Conservation (phyloP, 2,888 invertebrate genomes). For the Latheticus oryzae region DNA sequence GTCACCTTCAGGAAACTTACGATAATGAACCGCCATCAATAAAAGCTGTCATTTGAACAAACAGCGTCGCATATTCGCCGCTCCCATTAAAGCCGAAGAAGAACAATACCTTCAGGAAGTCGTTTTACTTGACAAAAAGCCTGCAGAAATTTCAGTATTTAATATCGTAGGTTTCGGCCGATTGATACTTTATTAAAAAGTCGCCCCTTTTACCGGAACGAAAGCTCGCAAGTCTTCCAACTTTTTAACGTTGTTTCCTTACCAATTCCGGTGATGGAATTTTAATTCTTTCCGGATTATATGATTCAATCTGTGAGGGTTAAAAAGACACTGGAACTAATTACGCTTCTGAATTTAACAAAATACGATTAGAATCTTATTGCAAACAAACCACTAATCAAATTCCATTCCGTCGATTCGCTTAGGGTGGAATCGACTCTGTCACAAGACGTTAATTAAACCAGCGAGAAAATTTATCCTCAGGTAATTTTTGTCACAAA, state of each 20-base stretch:
- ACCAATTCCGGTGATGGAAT: slow-evolving; percentile 18
- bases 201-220: neutral
- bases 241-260: slow-evolving; percentile 13
- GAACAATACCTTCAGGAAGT: slow-evolving; percentile 42
- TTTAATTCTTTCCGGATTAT: slow-evolving; percentile 22
- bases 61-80: slow-evolving; percentile 47
- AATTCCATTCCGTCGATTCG: too few relatives aligned
- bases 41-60: slow-evolving; percentile 51
- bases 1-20: slow-evolving; percentile 51
- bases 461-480: slow-evolving; percentile 27
- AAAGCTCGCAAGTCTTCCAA: neutral
- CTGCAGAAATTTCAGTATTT: slow-evolving; percentile 19
- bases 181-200: slow-evolving; percentile 17
- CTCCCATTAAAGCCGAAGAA: slow-evolving; percentile 38
- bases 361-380: too few relatives aligned
- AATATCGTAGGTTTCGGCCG: slow-evolving; percentile 18
- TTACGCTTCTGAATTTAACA: too few relatives aligned
- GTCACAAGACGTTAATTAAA: slow-evolving; percentile 25
- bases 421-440: neutral
- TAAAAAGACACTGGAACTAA: too few relatives aligned
- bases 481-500: slow-evolving; percentile 37
- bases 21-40: slow-evolving; percentile 52
- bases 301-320: slow-evolving; percentile 6
- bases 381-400: too few relatives aligned
- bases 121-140: slow-evolving; percentile 23